Evolutionary conservation across 30 jellyfish, hydroid and myxozoan species (phyloP), one percentile per base, ranked within the genome.

Genomic region (Phacellophora camtschatica): DNA sequence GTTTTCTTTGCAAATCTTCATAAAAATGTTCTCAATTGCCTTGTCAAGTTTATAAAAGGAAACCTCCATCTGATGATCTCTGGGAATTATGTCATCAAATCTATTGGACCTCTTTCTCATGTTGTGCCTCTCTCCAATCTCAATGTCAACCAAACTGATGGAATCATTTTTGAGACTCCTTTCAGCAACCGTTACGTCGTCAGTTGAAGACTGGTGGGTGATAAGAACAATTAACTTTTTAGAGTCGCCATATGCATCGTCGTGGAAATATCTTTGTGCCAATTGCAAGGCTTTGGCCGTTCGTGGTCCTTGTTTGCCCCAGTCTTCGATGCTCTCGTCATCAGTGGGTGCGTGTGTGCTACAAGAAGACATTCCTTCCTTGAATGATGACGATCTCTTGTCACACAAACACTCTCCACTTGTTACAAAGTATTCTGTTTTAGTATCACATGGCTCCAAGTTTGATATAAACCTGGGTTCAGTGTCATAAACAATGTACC

Each of bases 291-390:
- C 99, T 24, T 81, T 83, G 30, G 98, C 99, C 15, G 99, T 88
- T 43, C 99, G 70, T 4, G 99, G 99, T 39, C 99, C 99, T 16
- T 49, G 83, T 22, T 63, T 66, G 31, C 99, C 99, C 95, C 93
- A 94, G 82, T 94, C 99, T 80, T 94, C 99, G 10, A 94, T 50
- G 67, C 79, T 86, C 51, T 94, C 99, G 15, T 72, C 87, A 24
- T 37, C 62, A 15, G 97, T 83, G 8, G 99, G 99, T 33, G 95
- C 90, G 43, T 76, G 88, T 0, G 96, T 95, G 61, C 96, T 87
- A 73, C 99, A 94, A 2, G 94, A 78, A 9, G 88, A 57, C 57
- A 10, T 33, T 30, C 85, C 81, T 24, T 36, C 70, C n/a, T 67
- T 57, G 5, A 23, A 62, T 16, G 83, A 55, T 24, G 83, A 32